Evolutionary conservation across 1,140 invertebrate genomes (phyloP).

Genomic region (Dinothrombium tinctorium): DNA sequence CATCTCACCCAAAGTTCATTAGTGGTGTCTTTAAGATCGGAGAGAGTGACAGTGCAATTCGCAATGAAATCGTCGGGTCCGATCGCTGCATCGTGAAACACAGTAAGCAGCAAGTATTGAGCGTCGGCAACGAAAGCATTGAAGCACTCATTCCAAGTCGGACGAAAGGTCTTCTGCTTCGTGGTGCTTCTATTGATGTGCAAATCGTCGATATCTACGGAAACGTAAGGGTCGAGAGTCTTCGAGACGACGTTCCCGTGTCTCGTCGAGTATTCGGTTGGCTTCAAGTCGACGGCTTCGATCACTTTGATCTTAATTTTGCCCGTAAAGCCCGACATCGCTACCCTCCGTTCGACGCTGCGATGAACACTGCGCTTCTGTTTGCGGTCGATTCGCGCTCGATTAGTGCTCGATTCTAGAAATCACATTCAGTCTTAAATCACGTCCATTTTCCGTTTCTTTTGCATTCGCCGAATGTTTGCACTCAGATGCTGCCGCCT

Average conservation of each 20-base stretch:
- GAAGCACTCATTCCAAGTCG: slow-evolving; percentile 80
- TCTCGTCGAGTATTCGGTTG: slow-evolving; percentile 89
- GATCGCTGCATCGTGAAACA: slow-evolving; percentile 95
- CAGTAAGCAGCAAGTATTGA: slow-evolving; percentile 69
- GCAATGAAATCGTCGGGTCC: slow-evolving; percentile 92
- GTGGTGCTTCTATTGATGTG: slow-evolving; percentile 57
- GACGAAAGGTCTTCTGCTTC: slow-evolving; percentile 77
- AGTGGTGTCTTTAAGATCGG: slow-evolving; percentile 50
- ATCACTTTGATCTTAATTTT: slow-evolving; percentile 85
- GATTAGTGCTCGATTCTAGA: too few species aligned
- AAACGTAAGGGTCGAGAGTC: slow-evolving; percentile 78
- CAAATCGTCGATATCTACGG: slow-evolving; percentile 75
- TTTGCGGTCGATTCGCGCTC: too few species aligned
- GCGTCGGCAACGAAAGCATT: slow-evolving; percentile 74
- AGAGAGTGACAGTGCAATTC: slow-evolving; percentile 83
- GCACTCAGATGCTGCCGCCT: too few species aligned
- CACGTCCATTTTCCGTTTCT: too few species aligned
- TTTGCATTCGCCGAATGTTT: too few species aligned
- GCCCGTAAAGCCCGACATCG: slow-evolving; percentile 46
- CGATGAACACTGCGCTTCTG: too few species aligned
- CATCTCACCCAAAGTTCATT: slow-evolving; percentile 75
- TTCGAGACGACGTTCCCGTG: slow-evolving; percentile 40
- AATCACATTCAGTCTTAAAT: too few species aligned
- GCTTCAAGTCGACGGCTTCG: slow-evolving; percentile 81
- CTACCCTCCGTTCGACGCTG: too few species aligned